Base-by-base conservation (phyloP, 2,888 invertebrate species). In the Galerucella pusilla region DNA sequence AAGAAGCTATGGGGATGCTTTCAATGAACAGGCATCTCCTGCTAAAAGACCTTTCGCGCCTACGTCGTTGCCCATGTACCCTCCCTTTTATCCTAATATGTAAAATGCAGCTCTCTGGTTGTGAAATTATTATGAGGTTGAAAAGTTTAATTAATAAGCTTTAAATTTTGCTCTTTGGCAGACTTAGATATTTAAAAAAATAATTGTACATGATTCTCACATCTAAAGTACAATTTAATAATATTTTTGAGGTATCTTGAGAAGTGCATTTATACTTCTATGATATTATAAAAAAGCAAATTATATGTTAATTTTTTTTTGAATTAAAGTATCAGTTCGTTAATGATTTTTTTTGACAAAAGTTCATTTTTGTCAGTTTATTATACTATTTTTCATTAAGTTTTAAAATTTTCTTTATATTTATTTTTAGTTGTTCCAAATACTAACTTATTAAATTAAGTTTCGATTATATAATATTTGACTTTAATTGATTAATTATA, bases 1-100 rank as follows among this genome's bases (percentile, higher is more conserved):
- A 77, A 80, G 88, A 46, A 87, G 85, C 73, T 88, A 88, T 75
- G 87, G 87, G 11, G 88, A 88, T 75, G 88, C 88, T 52, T 88
- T 88, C 75, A 80, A 77, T 42, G 82, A 85, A 61, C 86, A 87
- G 16, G 82, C 83, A 25, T 76, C 85, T 9, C 83, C 87, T 0
- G 87, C 87, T 6, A 88, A 88, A 81, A 82, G 88, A 52, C 84
- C 86, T 12, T 87, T 85, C 75, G 81, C 83, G n/a, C 84, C 83
- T 57, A 75, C 78, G 28, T 74, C 79, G 6, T 73, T 85, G 67
- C 84, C 87, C n/a, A 80, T 88, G 16, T 88, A 88, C 78, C 86
- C 83, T 25, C 85, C 83, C 49, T 88, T 87, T 80, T 88, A 88
- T 80, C 86, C 86, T 7, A 87, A 87, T 78, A 86, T 87, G 83